phyloP scores from a whole-genome alignment of 2,888 invertebrate genomes.

The Gymnoscelis rufifasciata region DNA sequence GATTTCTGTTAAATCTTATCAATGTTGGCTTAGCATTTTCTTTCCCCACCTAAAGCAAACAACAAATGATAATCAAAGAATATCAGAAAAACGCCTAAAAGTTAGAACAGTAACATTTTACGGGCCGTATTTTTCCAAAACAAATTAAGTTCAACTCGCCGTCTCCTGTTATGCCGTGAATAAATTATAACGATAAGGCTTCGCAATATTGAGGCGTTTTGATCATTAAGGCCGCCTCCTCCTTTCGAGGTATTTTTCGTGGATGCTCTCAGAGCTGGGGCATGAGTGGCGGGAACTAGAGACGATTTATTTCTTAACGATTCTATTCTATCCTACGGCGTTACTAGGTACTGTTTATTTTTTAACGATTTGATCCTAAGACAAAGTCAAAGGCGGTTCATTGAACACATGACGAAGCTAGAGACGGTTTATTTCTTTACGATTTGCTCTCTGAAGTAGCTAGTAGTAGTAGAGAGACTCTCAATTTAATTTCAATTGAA shows the following conservation, averaged over 20 bases:
- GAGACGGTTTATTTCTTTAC: no score
- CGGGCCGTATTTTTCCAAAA: conserved; percentile 21
- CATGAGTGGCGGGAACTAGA: neutral
- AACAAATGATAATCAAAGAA: neutral
- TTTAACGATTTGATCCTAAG: no score
- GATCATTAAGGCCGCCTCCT: conserved; percentile 60
- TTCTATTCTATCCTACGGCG: no score
- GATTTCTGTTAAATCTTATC: no score
- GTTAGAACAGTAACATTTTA: conserved; percentile 12
- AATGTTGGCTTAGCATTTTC: neutral
- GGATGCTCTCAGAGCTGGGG: conserved; percentile 24
- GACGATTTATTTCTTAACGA: neutral
- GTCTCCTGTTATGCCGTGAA: conserved; percentile 56
- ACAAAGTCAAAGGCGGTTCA: no score
- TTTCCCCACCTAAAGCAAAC: neutral
- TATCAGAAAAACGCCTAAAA: neutral
- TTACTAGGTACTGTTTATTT: no score
- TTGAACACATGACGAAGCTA: no score
- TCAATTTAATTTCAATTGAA: no score
- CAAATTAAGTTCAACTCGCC: conserved; percentile 32
- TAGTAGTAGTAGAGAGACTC: no score
- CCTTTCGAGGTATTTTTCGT: conserved; percentile 58
- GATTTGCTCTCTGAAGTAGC: no score
- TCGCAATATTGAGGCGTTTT: conserved; percentile 73
- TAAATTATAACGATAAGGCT: conserved; percentile 76